Evolutionary conservation across 1,140 invertebrate species (phyloP).

Genomic region (Euura saliciscinereae): DNA sequence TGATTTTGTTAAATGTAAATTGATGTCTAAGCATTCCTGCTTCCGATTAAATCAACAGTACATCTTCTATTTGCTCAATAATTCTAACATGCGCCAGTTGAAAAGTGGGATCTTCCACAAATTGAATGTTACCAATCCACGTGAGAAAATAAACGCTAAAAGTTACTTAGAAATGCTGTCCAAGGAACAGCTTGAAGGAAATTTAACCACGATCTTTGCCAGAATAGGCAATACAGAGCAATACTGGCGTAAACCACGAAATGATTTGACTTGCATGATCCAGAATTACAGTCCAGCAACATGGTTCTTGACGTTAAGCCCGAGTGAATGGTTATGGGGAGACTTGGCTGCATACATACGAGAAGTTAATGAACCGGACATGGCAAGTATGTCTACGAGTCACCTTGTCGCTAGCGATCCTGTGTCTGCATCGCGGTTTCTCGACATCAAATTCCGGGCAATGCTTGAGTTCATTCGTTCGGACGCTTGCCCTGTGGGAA

Average conservation of each 20-base stretch:
- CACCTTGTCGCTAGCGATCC: conserved; percentile 28
- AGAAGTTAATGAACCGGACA: conserved; percentile 22
- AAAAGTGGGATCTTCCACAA: conserved; percentile 28
- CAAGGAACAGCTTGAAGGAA: conserved; percentile 25
- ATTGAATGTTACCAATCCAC: conserved; percentile 21
- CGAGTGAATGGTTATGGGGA: conserved; percentile 35
- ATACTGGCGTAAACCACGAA: conserved; percentile 25
- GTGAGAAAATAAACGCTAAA: conserved; percentile 19
- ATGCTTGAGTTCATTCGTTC: conserved; percentile 34
- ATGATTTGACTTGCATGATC: conserved; percentile 1
- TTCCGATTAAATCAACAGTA: conserved; percentile 33
- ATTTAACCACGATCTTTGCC: conserved; percentile 30
- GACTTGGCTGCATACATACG: conserved; percentile 32
- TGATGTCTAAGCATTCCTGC: conserved; percentile 28
- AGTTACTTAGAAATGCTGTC: conserved; percentile 20
- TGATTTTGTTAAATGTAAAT: conserved; percentile 27
- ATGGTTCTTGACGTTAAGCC: conserved; percentile 40
- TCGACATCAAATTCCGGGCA: conserved; percentile 36
- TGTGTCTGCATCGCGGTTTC: conserved; percentile 32
- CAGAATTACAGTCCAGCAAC: conserved; percentile 34
- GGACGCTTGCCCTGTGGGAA: conserved; percentile 29
- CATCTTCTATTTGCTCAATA: conserved; percentile 30
- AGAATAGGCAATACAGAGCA: conserved; percentile 29
- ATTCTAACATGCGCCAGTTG: conserved; percentile 25
- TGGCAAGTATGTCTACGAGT: conserved; percentile 2